These are phyloP conservation scores for Amphipyra berbera DNA, from an alignment of 2,888 invertebrate species.

Conservation along the genomic window DNA sequence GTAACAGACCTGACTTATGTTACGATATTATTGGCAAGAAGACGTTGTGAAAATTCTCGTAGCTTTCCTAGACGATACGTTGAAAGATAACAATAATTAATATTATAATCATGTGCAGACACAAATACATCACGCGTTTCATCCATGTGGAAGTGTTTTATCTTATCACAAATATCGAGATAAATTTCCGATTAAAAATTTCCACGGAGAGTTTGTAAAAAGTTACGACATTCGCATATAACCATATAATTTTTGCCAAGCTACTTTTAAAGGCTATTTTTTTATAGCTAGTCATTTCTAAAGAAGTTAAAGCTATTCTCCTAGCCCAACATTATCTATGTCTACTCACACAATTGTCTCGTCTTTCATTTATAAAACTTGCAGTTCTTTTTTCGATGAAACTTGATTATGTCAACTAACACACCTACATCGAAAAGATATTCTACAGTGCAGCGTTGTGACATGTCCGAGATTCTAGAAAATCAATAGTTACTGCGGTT, in stretches of 20 bases:
- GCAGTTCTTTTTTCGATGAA: slow-evolving; percentile 14
- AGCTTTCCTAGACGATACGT: slow-evolving; percentile 69
- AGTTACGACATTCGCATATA: slow-evolving; percentile 66
- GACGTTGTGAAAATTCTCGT: slow-evolving; percentile 61
- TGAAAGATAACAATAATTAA: slow-evolving; percentile 69
- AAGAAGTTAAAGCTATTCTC: too few relatives aligned
- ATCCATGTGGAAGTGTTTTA: slow-evolving; percentile 74
- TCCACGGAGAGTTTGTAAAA: slow-evolving; percentile 70
- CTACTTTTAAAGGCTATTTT: not conserved
- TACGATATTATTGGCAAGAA: slow-evolving; percentile 37
- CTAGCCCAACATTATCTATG: not conserved
- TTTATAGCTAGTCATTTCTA: too few relatives aligned
- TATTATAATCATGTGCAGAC: slow-evolving; percentile 66
- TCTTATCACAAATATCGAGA: slow-evolving; percentile 81
- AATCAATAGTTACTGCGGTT: slow-evolving; percentile 33
- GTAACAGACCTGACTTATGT: slow-evolving; percentile 44
- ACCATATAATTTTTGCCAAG: slow-evolving; percentile 21
- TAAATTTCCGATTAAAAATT: slow-evolving; percentile 80
- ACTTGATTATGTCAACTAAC: slow-evolving; percentile 2
- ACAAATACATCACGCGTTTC: slow-evolving; percentile 79
- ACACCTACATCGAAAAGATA: too few relatives aligned
- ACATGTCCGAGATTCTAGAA: slow-evolving; percentile 26
- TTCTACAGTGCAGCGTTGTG: slow-evolving; percentile 8
- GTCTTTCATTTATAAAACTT: slow-evolving; percentile 33
- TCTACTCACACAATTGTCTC: not conserved